Conservation (phyloP, 2,113 vertebrate genomes). For the Athene noctua region DNA sequence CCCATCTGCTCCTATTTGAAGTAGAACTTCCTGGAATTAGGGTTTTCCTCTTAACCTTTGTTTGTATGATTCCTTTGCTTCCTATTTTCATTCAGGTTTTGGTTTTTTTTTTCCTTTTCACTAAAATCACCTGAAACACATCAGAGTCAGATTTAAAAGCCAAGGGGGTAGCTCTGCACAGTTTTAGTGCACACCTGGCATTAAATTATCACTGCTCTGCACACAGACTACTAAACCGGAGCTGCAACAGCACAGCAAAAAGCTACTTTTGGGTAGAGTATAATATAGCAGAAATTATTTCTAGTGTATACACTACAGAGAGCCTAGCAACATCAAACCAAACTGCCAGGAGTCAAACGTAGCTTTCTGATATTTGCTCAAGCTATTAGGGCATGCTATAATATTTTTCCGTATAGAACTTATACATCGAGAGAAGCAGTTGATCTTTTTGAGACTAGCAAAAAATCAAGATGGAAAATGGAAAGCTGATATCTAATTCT, state of each 20-base stretch:
- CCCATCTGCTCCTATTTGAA: slow-evolving; percentile 49
- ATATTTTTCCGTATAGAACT: neutral
- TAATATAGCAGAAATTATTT: neutral
- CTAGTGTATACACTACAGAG: neutral
- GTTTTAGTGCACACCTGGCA: neutral
- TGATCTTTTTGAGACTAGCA: neutral
- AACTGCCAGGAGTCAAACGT: neutral
- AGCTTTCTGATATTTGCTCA: neutral
- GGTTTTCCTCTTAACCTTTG: slow-evolving; percentile 44
- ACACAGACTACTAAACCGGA: neutral
- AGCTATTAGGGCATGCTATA: neutral
- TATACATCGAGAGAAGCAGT: neutral
- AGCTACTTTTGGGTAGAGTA: neutral
- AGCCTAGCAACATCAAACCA: neutral
- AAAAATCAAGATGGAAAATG: neutral
- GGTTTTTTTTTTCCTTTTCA: neutral
- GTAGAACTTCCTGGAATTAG: slow-evolving; percentile 17
- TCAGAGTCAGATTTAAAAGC: neutral
- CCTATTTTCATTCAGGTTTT: neutral
- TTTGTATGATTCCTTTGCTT: neutral
- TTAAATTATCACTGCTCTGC: neutral
- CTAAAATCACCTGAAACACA: neutral
- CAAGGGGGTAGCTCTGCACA: neutral
- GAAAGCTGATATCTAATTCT: neutral
- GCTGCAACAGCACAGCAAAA: neutral